These are phyloP conservation scores for Lates japonicus DNA, from an alignment of 2,797 vertebrate species.

Conservation along the genomic window DNA sequence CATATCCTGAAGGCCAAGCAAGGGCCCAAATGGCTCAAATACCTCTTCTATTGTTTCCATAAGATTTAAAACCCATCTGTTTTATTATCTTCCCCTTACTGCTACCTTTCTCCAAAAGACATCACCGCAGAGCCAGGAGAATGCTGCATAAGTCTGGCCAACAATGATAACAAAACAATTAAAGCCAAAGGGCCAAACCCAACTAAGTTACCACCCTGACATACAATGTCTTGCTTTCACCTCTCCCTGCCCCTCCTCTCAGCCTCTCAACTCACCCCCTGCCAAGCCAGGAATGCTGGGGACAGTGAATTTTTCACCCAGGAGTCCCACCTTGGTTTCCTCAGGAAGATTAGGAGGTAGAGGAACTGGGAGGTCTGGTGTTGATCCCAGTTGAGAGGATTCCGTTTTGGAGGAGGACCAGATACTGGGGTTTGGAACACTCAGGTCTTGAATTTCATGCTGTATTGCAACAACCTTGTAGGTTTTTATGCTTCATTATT, in stretches of 20 bases:
- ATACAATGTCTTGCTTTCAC: conserved; percentile 82
- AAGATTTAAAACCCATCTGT: conserved; percentile 74
- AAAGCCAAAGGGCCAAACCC: conserved; percentile 76
- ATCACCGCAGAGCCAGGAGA: conserved; percentile 61
- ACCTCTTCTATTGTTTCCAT: conserved; percentile 78
- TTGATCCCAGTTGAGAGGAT: conserved; percentile 34
- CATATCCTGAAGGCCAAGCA: conserved; percentile 54
- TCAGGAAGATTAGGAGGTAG: conserved; percentile 83
- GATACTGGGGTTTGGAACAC: conserved; percentile 58
- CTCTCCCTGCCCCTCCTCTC: conserved; percentile 74
- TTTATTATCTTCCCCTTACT: conserved; percentile 62
- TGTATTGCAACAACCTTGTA: conserved; percentile 69
- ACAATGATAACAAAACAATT: conserved; percentile 86
- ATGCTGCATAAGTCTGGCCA: conserved; percentile 77
- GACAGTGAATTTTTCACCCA: conserved; percentile 79
- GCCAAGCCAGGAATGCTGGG: conserved; percentile 78
- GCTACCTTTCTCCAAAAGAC: conserved; percentile 61
- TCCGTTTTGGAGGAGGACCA: conserved; percentile 63
- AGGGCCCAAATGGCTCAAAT: conserved; percentile 58
- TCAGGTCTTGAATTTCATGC: conserved; percentile 75
- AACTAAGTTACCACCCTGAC: conserved; percentile 76
- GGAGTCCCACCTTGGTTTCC: conserved; percentile 80
- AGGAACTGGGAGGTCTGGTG: conserved; percentile 71
- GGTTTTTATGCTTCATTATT: conserved; percentile 63
- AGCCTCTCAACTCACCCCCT: conserved; percentile 83